Base-by-base conservation (phyloP, 2,797 vertebrate species). In the Macropus fuliginosus region DNA sequence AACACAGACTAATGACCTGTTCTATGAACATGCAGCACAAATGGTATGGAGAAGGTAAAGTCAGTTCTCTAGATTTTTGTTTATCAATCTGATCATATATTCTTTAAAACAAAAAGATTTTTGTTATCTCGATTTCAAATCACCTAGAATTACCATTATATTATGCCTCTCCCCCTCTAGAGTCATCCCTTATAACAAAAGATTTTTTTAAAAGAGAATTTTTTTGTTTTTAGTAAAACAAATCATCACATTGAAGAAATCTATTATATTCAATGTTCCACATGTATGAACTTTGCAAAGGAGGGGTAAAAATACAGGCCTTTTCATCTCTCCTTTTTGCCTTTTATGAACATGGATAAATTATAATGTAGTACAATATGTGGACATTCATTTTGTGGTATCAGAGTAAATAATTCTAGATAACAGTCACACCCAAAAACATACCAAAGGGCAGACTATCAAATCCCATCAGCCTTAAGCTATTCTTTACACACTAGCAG, bases 341-440 rank as follows among this genome's bases (percentile, higher is more conserved):
- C 74, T 87, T 87, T 87, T 87, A 50, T 50, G 40, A 87, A 87
- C 18, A 81, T 46, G 8, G 16, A 24, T 10, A 81, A 34, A 40
- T 81, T 10, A 74, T 40, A 74, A 40, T 74, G 18, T 18, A 81
- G 16, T 24, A 74, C 18, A 40, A 40, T 40, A 21, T 21, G 16
- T 24, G 18, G 16, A 46, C 16, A 81, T 40, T 81, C n/a, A 81
- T 81, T 81, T 81, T 81, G 66, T 81, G n/a, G n/a, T 81, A 81
- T 46, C n/a, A 81, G 66, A 46, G 24, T 21, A 81, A 81, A 40
- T 81, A 74, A 92, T 93, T 54, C 94, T 27, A 96, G 56, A 93
- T 31, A 62, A 62, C 5, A 66, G 74, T 96, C 59, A 74, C 4
- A 55, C 0, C 8, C 66, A 21, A n/a, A 24, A 87, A 89, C 21